A percentile compares a stretch with the other conserved stretches of the same genome.
These are phyloP conservation scores for Percina caprodes DNA, from an alignment of 2,113 vertebrate genomes.

Conservation along the genomic window DNA sequence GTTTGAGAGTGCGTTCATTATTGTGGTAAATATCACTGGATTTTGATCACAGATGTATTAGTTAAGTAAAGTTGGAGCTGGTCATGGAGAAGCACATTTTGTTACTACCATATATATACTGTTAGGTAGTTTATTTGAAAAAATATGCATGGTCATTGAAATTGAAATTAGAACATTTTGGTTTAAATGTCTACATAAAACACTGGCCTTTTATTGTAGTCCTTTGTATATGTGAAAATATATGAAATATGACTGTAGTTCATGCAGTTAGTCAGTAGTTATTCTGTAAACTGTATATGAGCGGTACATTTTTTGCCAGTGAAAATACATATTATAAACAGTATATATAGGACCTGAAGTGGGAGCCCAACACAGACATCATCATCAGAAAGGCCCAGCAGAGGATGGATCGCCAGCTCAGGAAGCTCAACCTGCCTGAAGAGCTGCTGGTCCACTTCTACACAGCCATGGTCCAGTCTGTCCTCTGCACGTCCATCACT, in stretches of 20 bases:
- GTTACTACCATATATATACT: too few species aligned
- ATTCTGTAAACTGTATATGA: neutral
- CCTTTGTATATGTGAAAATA: neutral
- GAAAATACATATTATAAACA: neutral
- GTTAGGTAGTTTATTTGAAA: too few species aligned
- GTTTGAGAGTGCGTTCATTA: too few species aligned
- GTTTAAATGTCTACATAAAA: neutral
- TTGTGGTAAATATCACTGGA: neutral
- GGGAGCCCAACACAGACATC: too few species aligned
- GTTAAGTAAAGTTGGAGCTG: neutral
- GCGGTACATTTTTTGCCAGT: neutral
- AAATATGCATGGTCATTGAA: too few species aligned
- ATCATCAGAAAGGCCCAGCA: too few species aligned
- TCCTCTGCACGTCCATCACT: too few species aligned
- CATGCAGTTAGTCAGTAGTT: neutral
- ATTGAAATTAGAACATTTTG: neutral
- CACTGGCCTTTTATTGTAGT: neutral
- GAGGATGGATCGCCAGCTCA: too few species aligned
- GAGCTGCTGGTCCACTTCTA: too few species aligned
- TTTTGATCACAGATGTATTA: neutral
- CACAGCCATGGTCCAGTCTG: too few species aligned
- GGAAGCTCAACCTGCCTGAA: too few species aligned
- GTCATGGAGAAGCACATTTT: neutral
- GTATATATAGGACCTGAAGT: too few species aligned
- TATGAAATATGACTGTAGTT: neutral